Base-by-base conservation (phyloP, 1,140 invertebrate genomes). In the Stenopsyche tienmushanensis region DNA sequence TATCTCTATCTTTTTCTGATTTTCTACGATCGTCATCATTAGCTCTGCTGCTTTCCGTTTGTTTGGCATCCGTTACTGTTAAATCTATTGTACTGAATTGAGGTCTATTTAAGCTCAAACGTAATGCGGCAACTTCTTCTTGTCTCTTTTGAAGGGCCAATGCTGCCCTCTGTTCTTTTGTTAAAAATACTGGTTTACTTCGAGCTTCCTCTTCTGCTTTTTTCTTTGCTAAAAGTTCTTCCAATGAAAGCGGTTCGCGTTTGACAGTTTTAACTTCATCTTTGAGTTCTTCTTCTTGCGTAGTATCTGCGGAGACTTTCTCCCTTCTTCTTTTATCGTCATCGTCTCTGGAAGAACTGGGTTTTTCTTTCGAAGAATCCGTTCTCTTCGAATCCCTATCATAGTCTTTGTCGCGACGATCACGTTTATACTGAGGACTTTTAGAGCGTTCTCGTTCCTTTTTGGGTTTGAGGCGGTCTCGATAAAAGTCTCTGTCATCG, bases 181-280 rank as follows among this genome's bases (percentile, higher is more conserved):
- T 94, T 20, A 99, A 81, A 79, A 99, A 99, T 50, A 98, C 96
- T 0, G 97, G 97, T 82, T 97, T 97, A 62, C 90, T 90, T 42
- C 90, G 87, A 20, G 92, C 92, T 71, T 91, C 91, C 78, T 99
- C 96, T 76, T 98, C 96, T 1, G 93, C 93, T 76, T 98, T 97
- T 73, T 98, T 98, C 75, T 97, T 98, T 0, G 94, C 90, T 17
- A 99, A 77, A 26, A 99, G 75, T 78, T 99, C 97, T 78, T 99
- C 97, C 18, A 99, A 81, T 42, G 96, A 98, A 2, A 99, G 79
- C 0, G 97, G 97, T 76, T 96, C 95, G 64, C 87, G 90, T 77
- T 93, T 94, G 0, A 76, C 67, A 41, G 74, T 66, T 69, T 82
- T 81, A 13, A 73, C 66, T 29, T 76, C 62, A 34, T 80, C 81